Percentiles rank a stretch among this genome's conserved stretches.
These are phyloP conservation scores for Meandrina meandrites DNA, from an alignment of 92 coral and sea anemone genomes.

Conservation along the genomic window DNA sequence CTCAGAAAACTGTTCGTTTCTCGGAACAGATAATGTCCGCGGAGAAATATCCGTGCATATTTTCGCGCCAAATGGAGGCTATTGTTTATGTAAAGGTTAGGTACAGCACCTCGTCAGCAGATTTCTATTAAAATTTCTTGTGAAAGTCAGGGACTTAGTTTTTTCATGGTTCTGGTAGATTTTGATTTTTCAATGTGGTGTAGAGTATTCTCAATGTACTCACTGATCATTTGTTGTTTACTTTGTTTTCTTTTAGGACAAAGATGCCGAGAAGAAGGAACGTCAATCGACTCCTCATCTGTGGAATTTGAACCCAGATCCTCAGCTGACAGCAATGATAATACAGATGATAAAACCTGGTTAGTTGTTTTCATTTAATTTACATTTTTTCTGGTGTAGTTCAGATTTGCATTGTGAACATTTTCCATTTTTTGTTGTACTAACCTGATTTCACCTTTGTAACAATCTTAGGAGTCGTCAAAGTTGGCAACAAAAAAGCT, in stretches of 20 bases:
- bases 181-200: not conserved
- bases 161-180: too few relatives aligned
- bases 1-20: too few relatives aligned
- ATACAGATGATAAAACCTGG: slow-evolving; percentile 84
- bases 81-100: too few relatives aligned
- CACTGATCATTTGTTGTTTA: not conserved
- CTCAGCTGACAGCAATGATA: slow-evolving; percentile 92
- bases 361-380: not conserved
- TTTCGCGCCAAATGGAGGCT: too few relatives aligned
- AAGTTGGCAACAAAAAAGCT: slow-evolving; percentile 89
- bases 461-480: slow-evolving; percentile 50
- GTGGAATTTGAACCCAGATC: slow-evolving; percentile 97
- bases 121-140: not conserved
- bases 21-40: too few relatives aligned
- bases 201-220: not conserved
- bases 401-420: not conserved
- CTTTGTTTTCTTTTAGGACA: slow-evolving; percentile 50
- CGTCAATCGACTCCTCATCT: slow-evolving; percentile 90
- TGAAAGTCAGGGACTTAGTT: too few relatives aligned
- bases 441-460: not conserved
- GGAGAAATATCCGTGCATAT: too few relatives aligned
- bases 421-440: too few relatives aligned
- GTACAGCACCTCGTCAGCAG: not conserved
- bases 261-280: slow-evolving; percentile 87
- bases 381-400: not conserved